Evolutionary conservation across 1,140 invertebrate genomes (phyloP).

Genomic region (Mizuhopecten yessoensis): DNA sequence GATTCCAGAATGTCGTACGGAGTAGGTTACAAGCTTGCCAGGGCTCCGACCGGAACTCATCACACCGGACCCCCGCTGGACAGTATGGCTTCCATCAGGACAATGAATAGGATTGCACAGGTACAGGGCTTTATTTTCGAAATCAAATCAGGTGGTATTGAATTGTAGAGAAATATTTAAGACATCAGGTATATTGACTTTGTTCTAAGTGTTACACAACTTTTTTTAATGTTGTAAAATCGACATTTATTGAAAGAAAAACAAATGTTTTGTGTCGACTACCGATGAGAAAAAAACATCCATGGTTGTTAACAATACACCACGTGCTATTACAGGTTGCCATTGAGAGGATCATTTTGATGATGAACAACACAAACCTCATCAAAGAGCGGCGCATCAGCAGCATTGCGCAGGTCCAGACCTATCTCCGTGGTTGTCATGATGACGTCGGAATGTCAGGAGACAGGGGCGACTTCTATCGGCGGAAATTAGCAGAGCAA

Average conservation of each 20-base stretch:
- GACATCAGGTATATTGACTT: no score
- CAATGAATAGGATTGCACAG: constrained; percentile 77
- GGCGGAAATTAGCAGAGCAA: constrained; percentile 79
- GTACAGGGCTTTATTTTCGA: constrained; percentile 54
- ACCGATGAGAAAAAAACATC: no score
- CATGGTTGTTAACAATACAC: no score
- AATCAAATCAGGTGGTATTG: no score
- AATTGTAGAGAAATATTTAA: no score
- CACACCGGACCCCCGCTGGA: constrained; percentile 64
- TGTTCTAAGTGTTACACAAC: no score
- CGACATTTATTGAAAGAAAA: no score
- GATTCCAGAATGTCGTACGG: constrained; percentile 62
- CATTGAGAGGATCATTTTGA: constrained; percentile 74
- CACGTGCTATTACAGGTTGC: constrained; percentile 72
- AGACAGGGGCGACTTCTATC: constrained; percentile 79
- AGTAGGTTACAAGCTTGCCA: constrained; percentile 68
- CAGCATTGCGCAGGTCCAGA: constrained; percentile 72
- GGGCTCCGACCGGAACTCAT: constrained; percentile 54
- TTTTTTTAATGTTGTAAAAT: no score
- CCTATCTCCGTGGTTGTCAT: constrained; percentile 73
- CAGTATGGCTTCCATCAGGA: constrained; percentile 72
- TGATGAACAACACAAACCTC: constrained; percentile 79
- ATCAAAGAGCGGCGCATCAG: constrained; percentile 70
- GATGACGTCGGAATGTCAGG: constrained; percentile 75
- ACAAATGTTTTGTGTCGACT: no score